Conservation (phyloP, 2,797 vertebrate species). For the Acridotheres tristis region DNA sequence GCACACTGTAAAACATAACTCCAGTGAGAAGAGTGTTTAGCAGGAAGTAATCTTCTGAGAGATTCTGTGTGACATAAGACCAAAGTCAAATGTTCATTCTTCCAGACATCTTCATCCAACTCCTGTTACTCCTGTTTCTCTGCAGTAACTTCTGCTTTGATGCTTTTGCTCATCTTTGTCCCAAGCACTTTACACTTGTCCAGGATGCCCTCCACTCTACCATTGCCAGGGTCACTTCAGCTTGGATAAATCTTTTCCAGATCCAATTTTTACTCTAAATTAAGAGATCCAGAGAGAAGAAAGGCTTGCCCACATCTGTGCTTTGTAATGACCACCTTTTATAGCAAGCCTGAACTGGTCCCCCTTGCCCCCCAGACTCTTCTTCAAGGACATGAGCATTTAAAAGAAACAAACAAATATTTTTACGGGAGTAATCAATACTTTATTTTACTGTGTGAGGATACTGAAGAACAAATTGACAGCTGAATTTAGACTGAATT, state of each 20-base stretch:
- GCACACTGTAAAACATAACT: neutral
- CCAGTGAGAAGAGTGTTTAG: neutral
- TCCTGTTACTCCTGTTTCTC: neutral
- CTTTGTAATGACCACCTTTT: neutral
- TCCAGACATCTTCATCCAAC: neutral
- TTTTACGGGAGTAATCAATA: neutral
- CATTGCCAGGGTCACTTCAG: neutral
- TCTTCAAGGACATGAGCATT: neutral
- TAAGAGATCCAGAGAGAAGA: neutral
- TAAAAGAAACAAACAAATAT: neutral
- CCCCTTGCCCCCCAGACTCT: fast-evolving
- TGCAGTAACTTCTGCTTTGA: neutral
- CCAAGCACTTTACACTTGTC: neutral
- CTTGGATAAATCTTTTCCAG: neutral
- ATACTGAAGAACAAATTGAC: neutral
- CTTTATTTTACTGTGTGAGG: neutral
- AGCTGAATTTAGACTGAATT: neutral
- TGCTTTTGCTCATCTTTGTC: neutral
- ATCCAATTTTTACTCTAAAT: neutral
- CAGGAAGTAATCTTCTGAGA: neutral
- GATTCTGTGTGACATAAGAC: neutral
- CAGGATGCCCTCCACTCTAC: neutral
- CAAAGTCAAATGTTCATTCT: neutral
- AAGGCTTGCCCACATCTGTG: neutral
- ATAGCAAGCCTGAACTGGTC: neutral